Percentiles rank a stretch among this genome's conserved stretches.
Evolutionary conservation across 2,888 invertebrate species (phyloP).

Genomic region (Orthosia gothica): DNA sequence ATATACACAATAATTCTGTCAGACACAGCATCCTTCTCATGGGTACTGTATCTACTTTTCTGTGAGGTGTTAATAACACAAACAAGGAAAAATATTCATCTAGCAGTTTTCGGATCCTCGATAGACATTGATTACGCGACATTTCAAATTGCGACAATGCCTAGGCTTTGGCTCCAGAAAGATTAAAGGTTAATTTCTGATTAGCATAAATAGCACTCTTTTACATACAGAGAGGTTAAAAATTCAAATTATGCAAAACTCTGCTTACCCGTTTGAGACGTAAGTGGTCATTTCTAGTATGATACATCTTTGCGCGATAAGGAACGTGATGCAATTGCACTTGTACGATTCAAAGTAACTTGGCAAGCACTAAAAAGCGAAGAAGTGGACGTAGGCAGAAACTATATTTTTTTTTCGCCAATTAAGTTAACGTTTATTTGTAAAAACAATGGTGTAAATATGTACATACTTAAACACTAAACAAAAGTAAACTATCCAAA

Average conservation of each 20-base stretch:
- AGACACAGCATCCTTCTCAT: too few relatives aligned
- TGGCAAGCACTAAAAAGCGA: slow-evolving; percentile 23
- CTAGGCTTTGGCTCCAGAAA: slow-evolving; percentile 32
- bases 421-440: too few relatives aligned
- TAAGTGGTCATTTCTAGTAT: too few relatives aligned
- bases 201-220: slow-evolving; percentile 37
- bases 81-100: background rate
- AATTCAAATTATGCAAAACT: slow-evolving; percentile 53
- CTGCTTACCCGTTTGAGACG: slow-evolving; percentile 32
- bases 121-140: slow-evolving; percentile 5
- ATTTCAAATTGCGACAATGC: slow-evolving; percentile 19
- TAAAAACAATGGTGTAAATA: too few relatives aligned
- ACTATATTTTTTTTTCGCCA: too few relatives aligned
- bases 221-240: slow-evolving; percentile 15
- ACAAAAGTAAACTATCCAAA: too few relatives aligned
- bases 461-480: too few relatives aligned
- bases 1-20: too few relatives aligned
- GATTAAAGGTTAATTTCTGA: slow-evolving; percentile 10
- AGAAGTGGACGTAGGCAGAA: too few relatives aligned
- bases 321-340: slow-evolving; percentile 64
- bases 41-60: too few relatives aligned
- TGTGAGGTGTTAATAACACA: too few relatives aligned
- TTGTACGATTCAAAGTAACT: slow-evolving; percentile 51
- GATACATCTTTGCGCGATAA: slow-evolving; percentile 65
- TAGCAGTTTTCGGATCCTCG: slow-evolving; percentile 1